Evolutionary conservation across 2,888 invertebrate species (phyloP).

Genomic region (Eudasyphora cyanicolor): DNA sequence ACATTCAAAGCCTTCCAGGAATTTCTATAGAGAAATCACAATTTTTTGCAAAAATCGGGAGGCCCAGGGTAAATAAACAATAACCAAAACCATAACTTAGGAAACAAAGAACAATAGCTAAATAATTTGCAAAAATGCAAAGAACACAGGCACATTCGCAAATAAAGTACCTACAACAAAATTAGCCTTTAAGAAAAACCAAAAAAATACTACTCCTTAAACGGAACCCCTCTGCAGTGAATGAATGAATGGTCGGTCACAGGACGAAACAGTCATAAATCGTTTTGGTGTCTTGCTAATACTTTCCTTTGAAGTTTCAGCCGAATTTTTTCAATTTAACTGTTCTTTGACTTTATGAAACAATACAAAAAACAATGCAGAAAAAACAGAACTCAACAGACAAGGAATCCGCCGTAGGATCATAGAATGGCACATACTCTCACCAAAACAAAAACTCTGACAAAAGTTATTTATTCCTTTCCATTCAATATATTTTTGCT

Average conservation of each 20-base stretch:
- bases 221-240: background rate
- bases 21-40: background rate
- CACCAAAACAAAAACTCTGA: slow-evolving; percentile 39
- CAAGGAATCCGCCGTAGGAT: no score
- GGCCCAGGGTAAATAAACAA: slow-evolving; percentile 58
- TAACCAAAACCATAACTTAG: background rate
- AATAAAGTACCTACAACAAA: slow-evolving; percentile 68
- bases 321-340: slow-evolving; percentile 57
- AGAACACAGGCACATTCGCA: no score
- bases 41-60: slow-evolving; percentile 73
- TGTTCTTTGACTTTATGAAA: slow-evolving; percentile 52
- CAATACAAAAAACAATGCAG: slow-evolving; percentile 1
- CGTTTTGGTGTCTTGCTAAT: slow-evolving; percentile 39
- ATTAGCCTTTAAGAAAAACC: slow-evolving; percentile 73
- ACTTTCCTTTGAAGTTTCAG: slow-evolving; percentile 43
- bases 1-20: background rate
- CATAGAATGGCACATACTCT: background rate
- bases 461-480: slow-evolving; percentile 52
- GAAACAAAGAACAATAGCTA: slow-evolving; percentile 60
- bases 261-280: slow-evolving; percentile 53
- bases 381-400: background rate
- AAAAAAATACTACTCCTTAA: slow-evolving; percentile 68
- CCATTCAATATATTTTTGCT: slow-evolving; percentile 61
- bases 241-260: no score
- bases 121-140: slow-evolving; percentile 72